Conservation (phyloP, 2,797 vertebrate species). For the Schizopygopsis malacanthus region DNA sequence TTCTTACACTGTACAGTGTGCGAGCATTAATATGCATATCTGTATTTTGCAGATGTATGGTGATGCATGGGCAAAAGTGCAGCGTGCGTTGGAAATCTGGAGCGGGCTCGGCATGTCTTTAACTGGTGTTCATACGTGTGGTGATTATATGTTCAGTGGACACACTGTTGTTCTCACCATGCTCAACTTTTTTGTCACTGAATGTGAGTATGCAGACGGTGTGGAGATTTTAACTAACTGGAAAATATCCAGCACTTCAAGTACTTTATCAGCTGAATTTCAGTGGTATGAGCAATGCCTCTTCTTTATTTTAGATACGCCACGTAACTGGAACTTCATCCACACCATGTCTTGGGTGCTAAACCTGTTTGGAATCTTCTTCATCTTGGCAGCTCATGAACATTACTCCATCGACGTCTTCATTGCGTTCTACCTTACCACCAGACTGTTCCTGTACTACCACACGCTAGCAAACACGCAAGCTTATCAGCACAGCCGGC, state of each 20-base stretch:
- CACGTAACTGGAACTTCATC: slow-evolving; percentile 95
- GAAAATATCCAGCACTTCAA: background rate
- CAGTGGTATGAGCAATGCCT: background rate
- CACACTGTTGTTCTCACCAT: slow-evolving; percentile 95
- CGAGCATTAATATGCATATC: slow-evolving; percentile 1
- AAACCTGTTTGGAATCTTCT: slow-evolving; percentile 98
- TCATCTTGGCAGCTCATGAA: slow-evolving; percentile 96
- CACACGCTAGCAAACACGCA: slow-evolving; percentile 95
- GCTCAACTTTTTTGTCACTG: slow-evolving; percentile 98
- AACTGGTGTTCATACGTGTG: slow-evolving; percentile 94
- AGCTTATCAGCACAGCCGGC: slow-evolving; percentile 92
- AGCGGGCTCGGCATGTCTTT: slow-evolving; percentile 96
- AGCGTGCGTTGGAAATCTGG: slow-evolving; percentile 92
- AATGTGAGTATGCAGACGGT: slow-evolving; percentile 63
- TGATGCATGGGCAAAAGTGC: slow-evolving; percentile 88
- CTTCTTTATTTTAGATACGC: slow-evolving; percentile 82
- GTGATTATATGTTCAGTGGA: slow-evolving; percentile 98
- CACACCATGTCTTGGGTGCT: slow-evolving; percentile 98
- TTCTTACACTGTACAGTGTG: slow-evolving; percentile 13
- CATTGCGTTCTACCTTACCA: slow-evolving; percentile 98
- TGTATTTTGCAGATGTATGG: slow-evolving; percentile 81
- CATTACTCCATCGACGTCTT: slow-evolving; percentile 99
- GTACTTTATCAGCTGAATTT: background rate
- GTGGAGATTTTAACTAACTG: background rate
- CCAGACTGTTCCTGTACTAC: slow-evolving; percentile 96